Conservation (phyloP, 2,797 vertebrate genomes). For the Pseudomugil gertrudae region DNA sequence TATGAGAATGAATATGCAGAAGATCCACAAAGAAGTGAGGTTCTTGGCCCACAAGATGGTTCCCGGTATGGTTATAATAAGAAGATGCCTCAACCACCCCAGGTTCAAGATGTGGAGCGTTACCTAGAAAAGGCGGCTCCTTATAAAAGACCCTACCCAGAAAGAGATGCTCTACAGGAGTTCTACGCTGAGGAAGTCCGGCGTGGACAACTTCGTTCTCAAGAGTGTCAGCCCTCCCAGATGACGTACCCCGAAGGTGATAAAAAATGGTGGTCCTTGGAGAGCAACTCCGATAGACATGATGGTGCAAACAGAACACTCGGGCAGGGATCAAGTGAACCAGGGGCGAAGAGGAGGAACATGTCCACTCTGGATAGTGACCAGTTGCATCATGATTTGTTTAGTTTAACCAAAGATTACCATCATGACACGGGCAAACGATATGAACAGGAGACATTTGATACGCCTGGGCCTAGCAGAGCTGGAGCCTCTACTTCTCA, state of each 20-base stretch:
- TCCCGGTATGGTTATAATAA: conserved; percentile 23
- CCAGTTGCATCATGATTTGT: conserved; percentile 6
- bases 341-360: conserved; percentile 38
- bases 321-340: conserved; percentile 32
- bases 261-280: conserved; percentile 34
- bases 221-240: conserved; percentile 14
- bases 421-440: conserved; percentile 23
- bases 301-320: conserved; percentile 19
- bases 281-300: conserved; percentile 42
- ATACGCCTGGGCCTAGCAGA: conserved; percentile 17
- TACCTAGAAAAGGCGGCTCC: conserved; percentile 33
- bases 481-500: conserved; percentile 16
- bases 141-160: conserved; percentile 42
- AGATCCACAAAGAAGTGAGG: conserved; percentile 24
- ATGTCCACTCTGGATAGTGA: conserved; percentile 25
- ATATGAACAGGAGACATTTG: neutral
- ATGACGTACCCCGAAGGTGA: neutral
- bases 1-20: conserved; percentile 38
- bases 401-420: conserved; percentile 55
- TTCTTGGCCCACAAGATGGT: neutral
- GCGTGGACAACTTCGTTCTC: conserved; percentile 17
- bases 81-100: conserved; percentile 14
- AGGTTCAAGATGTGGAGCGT: conserved; percentile 12
- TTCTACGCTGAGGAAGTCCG: conserved; percentile 60
- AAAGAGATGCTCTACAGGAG: conserved; percentile 48